Percentiles rank a stretch among this genome's conserved stretches.
Conservation (phyloP, 2,113 vertebrate species). For the Calidris pugnax region DNA sequence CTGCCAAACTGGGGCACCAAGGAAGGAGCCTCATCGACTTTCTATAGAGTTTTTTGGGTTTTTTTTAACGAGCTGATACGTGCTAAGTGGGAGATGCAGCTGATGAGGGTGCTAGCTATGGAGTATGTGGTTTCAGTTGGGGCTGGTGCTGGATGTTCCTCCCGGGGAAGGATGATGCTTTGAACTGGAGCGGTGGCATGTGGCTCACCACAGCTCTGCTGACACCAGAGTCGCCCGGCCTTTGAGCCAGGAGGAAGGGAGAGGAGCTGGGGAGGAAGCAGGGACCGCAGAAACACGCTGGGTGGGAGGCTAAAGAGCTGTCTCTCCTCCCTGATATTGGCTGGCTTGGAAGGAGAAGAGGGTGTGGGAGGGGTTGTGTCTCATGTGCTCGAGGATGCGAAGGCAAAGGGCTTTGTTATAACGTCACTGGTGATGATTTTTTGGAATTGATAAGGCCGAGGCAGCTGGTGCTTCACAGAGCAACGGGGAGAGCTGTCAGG, state of each 20-base stretch:
- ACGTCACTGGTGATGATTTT: background rate
- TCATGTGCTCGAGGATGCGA: background rate
- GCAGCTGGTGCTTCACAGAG: background rate
- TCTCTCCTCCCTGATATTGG: background rate
- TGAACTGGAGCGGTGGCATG: background rate
- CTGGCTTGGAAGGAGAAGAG: background rate
- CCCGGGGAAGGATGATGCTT: background rate
- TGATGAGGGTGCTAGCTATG: background rate
- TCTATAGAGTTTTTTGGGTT: background rate
- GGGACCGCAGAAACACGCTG: background rate
- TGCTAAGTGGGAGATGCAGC: background rate
- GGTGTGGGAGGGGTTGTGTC: background rate
- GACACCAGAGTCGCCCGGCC: background rate
- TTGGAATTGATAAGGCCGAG: background rate
- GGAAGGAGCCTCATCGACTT: background rate
- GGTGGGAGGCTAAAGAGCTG: background rate
- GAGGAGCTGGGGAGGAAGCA: background rate
- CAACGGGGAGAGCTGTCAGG: background rate
- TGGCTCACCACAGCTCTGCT: constrained; percentile 5
- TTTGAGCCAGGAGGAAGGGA: background rate
- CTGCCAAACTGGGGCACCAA: background rate
- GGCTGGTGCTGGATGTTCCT: background rate
- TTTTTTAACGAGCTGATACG: background rate
- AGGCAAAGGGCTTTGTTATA: background rate
- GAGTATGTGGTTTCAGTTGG: background rate